Evolutionary conservation across 2,113 vertebrate genomes (phyloP).

Genomic region (Ceyx cyanopectus): DNA sequence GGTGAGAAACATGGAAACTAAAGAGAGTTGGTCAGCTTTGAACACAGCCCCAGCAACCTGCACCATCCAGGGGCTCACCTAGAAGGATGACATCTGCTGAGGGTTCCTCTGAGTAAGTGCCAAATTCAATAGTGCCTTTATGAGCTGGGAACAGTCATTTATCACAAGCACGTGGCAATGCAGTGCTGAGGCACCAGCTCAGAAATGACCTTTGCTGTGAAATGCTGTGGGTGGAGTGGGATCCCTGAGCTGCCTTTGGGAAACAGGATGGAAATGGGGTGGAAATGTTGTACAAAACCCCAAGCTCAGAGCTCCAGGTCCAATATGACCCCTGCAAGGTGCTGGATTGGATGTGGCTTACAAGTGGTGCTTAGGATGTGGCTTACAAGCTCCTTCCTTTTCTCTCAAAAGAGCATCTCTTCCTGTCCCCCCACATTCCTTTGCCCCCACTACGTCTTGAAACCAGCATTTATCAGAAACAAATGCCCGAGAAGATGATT

Average conservation of each 20-base stretch:
- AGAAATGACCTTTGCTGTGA: neutral
- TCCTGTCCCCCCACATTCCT: too few relatives aligned
- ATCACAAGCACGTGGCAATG: neutral
- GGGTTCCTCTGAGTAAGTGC: neutral
- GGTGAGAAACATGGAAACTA: fast-evolving
- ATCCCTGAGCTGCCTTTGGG: neutral
- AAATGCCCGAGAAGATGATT: neutral
- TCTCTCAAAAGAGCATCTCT: neutral
- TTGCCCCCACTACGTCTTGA: neutral
- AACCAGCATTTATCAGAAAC: neutral
- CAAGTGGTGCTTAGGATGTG: neutral
- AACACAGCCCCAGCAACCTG: neutral
- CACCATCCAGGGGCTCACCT: fast-evolving
- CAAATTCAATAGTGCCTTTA: neutral
- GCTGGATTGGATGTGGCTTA: neutral
- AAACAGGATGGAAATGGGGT: neutral
- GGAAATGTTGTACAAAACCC: neutral
- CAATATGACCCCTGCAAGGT: fast-evolving
- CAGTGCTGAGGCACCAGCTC: neutral
- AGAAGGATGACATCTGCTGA: neutral
- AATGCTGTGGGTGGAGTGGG: neutral
- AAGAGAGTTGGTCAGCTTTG: neutral
- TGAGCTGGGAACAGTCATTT: neutral
- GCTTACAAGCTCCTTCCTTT: neutral
- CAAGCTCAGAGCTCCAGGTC: neutral